Evolutionary conservation across 2,113 vertebrate genomes (phyloP).

Genomic region (Myotis davidii): DNA sequence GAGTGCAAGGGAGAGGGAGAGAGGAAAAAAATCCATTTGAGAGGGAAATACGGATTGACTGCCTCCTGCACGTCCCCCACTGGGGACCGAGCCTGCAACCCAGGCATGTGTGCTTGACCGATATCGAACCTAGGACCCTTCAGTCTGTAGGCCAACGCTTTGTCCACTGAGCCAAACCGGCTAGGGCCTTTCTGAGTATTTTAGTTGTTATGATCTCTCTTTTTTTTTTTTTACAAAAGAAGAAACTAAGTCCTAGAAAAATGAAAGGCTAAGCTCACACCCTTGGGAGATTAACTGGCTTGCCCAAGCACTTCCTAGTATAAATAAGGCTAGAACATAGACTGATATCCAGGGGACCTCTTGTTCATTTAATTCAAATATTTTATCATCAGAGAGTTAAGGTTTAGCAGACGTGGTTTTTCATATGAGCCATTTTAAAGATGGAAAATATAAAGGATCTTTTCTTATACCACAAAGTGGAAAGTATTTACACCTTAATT

Average conservation of each 20-base stretch:
- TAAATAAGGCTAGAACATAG: background rate
- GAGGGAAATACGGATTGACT: background rate
- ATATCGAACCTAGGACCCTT: background rate
- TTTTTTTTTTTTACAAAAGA: constrained; percentile 25
- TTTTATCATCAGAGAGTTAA: background rate
- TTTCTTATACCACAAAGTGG: background rate
- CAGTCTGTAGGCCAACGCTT: background rate
- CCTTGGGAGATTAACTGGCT: background rate
- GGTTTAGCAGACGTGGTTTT: background rate
- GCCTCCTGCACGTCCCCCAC: background rate
- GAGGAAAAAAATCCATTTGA: background rate
- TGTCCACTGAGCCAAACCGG: background rate
- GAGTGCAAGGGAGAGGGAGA: background rate
- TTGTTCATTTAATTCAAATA: background rate
- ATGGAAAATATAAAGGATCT: background rate
- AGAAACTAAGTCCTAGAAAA: background rate
- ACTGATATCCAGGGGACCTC: background rate
- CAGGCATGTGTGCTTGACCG: background rate
- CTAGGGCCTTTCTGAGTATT: background rate
- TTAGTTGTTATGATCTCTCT: background rate
- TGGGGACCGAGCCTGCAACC: background rate
- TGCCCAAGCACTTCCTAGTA: background rate
- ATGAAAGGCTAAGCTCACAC: background rate
- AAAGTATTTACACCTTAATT: constrained; percentile 18
- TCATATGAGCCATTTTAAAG: background rate